Conservation (phyloP, 2,113 vertebrate species). For the Pheucticus melanocephalus region DNA sequence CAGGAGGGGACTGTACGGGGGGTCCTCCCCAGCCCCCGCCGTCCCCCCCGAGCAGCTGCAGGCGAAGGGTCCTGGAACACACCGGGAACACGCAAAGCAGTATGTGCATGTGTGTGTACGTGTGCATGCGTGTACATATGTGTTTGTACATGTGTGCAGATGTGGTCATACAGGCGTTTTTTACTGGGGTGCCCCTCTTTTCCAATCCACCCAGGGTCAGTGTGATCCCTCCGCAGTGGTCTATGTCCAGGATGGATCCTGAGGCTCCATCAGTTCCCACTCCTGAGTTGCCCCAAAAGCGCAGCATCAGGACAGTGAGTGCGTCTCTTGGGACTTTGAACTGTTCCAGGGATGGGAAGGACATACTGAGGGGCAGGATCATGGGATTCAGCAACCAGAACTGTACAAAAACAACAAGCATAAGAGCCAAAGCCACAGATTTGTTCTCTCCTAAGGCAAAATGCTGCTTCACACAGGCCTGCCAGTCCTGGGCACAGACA, state of each 20-base stretch:
- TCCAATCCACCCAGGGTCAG: neutral
- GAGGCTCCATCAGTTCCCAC: accelerated
- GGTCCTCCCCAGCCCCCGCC: neutral
- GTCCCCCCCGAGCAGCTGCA: neutral
- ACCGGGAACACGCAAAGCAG: neutral
- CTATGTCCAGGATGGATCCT: accelerated
- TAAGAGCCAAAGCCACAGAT: neutral
- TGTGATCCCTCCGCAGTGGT: accelerated
- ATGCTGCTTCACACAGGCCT: neutral
- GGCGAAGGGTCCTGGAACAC: neutral
- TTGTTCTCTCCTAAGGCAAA: neutral
- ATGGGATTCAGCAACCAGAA: neutral
- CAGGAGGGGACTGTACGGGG: neutral
- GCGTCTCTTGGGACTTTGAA: neutral
- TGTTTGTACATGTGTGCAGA: no score
- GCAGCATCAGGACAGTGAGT: neutral
- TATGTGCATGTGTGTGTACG: neutral
- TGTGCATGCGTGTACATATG: neutral
- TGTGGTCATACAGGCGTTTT: neutral
- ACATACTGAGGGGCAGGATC: neutral
- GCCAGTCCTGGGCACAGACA: neutral
- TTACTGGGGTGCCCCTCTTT: no score
- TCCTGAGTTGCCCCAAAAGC: neutral
- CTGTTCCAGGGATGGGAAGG: neutral
- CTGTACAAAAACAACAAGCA: neutral